phyloP scores from a whole-genome alignment of 2,113 vertebrate species.

The Rhinolophus sinicus region DNA sequence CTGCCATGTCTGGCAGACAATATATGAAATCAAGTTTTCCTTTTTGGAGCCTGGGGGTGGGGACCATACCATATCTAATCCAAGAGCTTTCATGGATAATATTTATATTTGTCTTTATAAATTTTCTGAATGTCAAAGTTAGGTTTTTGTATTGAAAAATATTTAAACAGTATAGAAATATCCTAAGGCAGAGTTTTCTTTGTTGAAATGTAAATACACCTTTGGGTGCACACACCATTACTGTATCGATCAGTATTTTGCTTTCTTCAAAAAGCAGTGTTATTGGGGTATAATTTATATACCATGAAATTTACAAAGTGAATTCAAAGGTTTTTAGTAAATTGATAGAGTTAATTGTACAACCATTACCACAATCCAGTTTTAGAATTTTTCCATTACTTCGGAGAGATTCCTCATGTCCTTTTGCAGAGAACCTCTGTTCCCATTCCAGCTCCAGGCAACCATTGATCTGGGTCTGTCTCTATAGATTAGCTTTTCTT shows the following conservation, averaged over 20 bases:
- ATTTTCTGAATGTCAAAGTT: not conserved
- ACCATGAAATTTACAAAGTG: not conserved
- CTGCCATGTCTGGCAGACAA: not conserved
- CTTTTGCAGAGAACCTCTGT: fast-evolving
- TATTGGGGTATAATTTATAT: not conserved
- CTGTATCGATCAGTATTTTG: not conserved
- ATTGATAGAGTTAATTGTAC: not conserved
- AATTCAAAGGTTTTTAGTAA: not conserved
- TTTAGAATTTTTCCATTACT: not conserved
- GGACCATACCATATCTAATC: not conserved
- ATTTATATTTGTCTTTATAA: not conserved
- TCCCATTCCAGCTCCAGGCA: not conserved
- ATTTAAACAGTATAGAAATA: not conserved
- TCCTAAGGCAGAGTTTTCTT: not conserved
- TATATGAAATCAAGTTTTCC: not conserved
- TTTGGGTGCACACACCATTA: not conserved
- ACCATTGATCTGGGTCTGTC: not conserved
- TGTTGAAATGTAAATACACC: not conserved
- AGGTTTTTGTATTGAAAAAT: not conserved
- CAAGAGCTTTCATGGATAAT: not conserved
- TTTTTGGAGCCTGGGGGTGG: not conserved
- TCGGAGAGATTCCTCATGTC: not conserved
- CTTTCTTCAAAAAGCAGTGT: not conserved
- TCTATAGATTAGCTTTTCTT: not conserved
- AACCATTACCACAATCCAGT: not conserved